Base-by-base conservation (phyloP, 2,888 invertebrate genomes). In the Phortica okadai region DNA sequence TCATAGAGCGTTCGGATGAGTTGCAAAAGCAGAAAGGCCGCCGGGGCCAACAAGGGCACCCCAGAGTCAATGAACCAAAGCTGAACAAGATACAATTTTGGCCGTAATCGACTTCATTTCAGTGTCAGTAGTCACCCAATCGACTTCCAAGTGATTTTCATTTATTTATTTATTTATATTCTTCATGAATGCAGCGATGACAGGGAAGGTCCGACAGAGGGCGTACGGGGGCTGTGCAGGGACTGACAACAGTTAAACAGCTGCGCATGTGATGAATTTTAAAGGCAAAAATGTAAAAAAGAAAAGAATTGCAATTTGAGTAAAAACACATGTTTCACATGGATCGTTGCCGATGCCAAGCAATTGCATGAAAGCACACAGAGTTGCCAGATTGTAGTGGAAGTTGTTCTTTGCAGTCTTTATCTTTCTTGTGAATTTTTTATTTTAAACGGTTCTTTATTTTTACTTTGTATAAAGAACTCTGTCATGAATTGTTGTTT, bases 321-420 rank as follows among this genome's bases (percentile, higher is more conserved):
- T 25, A 73, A 54, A 41, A 73, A 73, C 45, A 73, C 56, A 33
- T 73, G 41, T n/a, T n/a, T 11, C 2, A 33, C 50, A 14, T 50
- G 67, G 54, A 42, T 16, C n/a, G 64, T 5, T 67, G 59, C 16
- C 21, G 64, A 7, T 67, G 59, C 16, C 21, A 33, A 41, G 67
- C 42, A 58, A 50, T 59, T 33, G 11, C n/a, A n/a, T 77, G 45
- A 50, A 66, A 77, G 56, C 73, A 76, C 74, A 73, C 50, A 6
- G 3, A 2, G 50, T 6, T 50, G 62, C 62, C 62, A 62, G 62
- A 21, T 25, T 62, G 62, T n/a, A 62, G 8, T 21, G 21, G 21
- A 21, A 21, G 21, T 21, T 21, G 21, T 21, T 21, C 21, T 21
- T 21, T 21, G 21, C 21, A 21, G 21, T 21, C 1, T 21, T 21